Evolutionary conservation across 2,888 invertebrate genomes (phyloP).

Genomic region (Himalopsyche tibetana): DNA sequence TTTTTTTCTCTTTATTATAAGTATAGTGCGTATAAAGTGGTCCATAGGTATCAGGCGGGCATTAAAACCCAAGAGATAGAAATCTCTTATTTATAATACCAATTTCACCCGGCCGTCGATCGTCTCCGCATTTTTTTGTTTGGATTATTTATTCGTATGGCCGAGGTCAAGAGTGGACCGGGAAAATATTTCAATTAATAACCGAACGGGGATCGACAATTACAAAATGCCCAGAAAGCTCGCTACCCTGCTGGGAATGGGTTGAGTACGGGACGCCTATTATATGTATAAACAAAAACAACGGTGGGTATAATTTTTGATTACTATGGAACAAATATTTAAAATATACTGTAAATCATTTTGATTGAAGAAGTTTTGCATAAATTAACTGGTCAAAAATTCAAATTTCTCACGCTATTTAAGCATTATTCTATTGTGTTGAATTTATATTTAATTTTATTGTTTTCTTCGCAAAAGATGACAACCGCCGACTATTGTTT

Average conservation of each 20-base stretch:
- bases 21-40: background rate
- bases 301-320: constrained; percentile 24
- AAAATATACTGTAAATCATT: constrained; percentile 19
- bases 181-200: constrained; percentile 64
- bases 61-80: constrained; percentile 48
- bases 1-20: too few relatives aligned
- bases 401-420: background rate
- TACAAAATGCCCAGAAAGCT: constrained; percentile 47
- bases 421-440: too few relatives aligned
- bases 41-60: background rate
- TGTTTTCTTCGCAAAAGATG: too few relatives aligned
- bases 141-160: constrained; percentile 46
- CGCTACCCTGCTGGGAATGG: constrained; percentile 57
- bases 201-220: constrained; percentile 57
- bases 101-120: constrained; percentile 54
- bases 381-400: constrained; percentile 14
- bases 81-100: constrained; percentile 60
- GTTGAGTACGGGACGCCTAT: background rate
- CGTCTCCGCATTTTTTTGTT: constrained; percentile 19
- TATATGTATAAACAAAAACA: constrained; percentile 16
- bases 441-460: too few relatives aligned
- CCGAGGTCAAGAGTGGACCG: constrained; percentile 50
- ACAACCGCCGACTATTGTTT: too few relatives aligned
- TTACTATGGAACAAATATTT: constrained; percentile 23
- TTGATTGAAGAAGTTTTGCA: constrained; percentile 4